Evolutionary conservation across 2,797 vertebrate species (phyloP).

Genomic region (Myotis pilosus): DNA sequence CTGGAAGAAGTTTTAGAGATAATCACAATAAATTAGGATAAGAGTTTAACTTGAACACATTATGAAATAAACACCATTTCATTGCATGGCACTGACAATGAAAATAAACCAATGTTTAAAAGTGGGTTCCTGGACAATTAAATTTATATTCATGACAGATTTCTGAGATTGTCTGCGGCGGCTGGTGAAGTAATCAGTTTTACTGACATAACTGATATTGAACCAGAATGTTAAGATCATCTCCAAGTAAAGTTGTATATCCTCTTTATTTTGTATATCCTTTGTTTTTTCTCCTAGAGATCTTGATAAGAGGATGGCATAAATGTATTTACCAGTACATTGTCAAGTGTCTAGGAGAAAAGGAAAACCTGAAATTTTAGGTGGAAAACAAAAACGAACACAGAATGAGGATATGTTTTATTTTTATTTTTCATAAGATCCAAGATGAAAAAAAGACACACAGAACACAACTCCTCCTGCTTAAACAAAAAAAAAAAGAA

Average conservation of each 20-base stretch:
- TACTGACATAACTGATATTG: neutral
- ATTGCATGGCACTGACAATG: neutral
- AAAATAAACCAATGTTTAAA: neutral
- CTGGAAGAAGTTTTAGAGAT: neutral
- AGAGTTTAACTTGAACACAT: neutral
- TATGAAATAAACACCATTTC: neutral
- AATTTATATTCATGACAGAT: neutral
- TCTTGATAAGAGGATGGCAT: neutral
- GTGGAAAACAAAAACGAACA: neutral
- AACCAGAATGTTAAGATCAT: neutral
- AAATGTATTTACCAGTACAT: neutral
- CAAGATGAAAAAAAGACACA: neutral
- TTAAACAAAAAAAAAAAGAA: neutral
- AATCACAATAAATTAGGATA: neutral
- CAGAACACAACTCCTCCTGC: neutral
- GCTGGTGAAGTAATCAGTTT: constrained; percentile 19
- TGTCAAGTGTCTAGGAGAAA: neutral
- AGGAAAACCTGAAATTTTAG: neutral
- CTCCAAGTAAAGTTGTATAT: constrained; percentile 2
- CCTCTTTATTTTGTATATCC: neutral
- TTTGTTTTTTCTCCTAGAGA: neutral
- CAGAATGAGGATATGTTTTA: neutral
- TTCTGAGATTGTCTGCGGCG: neutral
- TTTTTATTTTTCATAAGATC: neutral
- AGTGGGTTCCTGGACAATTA: neutral